Conservation (phyloP, 2,888 invertebrate species). For the Rhingia campestris region DNA sequence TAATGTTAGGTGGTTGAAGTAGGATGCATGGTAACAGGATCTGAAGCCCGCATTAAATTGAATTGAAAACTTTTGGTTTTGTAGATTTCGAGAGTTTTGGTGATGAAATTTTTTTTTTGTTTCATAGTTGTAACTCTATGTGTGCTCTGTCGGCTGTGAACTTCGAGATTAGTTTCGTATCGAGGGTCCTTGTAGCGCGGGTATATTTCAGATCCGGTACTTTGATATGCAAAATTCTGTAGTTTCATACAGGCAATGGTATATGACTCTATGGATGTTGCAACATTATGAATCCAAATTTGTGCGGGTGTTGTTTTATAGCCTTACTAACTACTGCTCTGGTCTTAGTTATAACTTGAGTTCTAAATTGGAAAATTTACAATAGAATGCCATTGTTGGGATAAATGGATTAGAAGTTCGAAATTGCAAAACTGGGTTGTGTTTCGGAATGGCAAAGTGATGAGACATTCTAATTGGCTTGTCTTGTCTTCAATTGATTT, state of each 20-base stretch:
- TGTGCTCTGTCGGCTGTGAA: slow-evolving; percentile 7
- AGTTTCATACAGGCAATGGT: slow-evolving; percentile 5
- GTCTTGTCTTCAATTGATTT: too few species aligned
- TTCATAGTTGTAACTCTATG: background rate
- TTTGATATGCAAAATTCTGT: slow-evolving; percentile 32
- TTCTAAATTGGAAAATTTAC: slow-evolving; percentile 20
- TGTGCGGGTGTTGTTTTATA: background rate
- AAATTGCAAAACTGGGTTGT: background rate
- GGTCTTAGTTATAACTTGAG: slow-evolving; percentile 16
- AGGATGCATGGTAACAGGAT: background rate
- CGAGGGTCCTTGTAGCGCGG: slow-evolving; percentile 2
- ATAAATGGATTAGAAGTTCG: slow-evolving; percentile 29
- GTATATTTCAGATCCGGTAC: slow-evolving; percentile 1
- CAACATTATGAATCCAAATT: background rate
- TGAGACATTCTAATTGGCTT: background rate
- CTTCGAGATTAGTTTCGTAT: slow-evolving; percentile 17
- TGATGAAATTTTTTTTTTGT: background rate
- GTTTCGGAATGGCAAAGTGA: slow-evolving; percentile 2
- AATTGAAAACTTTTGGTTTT: slow-evolving; percentile 33
- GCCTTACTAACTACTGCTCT: background rate
- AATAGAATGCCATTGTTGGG: slow-evolving; percentile 10
- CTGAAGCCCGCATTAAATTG: slow-evolving; percentile 33
- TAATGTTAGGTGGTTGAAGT: background rate
- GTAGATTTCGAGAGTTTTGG: background rate
- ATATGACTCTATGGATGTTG: background rate